A percentile compares a stretch with the other conserved stretches of the same genome.
Conservation (phyloP, 1,140 invertebrate species). For the Andricus grossulariae region DNA sequence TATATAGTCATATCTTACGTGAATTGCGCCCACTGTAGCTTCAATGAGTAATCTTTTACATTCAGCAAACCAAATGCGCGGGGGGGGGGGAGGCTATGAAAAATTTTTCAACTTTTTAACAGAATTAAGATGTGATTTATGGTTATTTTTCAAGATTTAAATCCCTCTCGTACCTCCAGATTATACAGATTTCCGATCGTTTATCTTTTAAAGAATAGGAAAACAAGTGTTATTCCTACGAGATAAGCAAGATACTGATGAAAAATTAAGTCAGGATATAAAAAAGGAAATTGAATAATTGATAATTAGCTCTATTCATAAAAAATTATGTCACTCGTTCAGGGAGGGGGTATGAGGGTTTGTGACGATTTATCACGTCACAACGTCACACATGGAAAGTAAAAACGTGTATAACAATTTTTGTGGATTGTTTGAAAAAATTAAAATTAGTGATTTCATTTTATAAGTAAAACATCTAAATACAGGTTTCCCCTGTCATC, state of each 20-base stretch:
- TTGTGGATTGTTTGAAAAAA: too few species aligned
- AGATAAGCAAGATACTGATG: neutral
- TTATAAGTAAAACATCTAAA: too few species aligned
- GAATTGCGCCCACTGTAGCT: neutral
- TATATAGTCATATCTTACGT: neutral
- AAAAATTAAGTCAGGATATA: too few species aligned
- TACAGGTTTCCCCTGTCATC: too few species aligned
- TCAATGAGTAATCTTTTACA: neutral
- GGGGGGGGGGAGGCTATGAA: neutral
- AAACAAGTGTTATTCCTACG: neutral
- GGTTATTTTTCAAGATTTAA: conserved; percentile 14
- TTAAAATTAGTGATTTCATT: too few species aligned
- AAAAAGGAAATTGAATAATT: too few species aligned
- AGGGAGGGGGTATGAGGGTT: too few species aligned
- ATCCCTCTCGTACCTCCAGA: neutral
- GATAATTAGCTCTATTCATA: too few species aligned
- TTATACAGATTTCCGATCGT: neutral
- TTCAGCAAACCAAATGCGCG: neutral
- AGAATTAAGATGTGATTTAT: conserved; percentile 9
- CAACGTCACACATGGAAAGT: too few species aligned
- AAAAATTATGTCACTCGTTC: too few species aligned
- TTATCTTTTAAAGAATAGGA: conserved; percentile 16
- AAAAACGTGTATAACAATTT: too few species aligned
- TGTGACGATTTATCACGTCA: too few species aligned
- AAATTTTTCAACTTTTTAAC: neutral